A percentile compares a stretch with the other conserved stretches of the same genome.
phyloP scores from a whole-genome alignment of 2,113 vertebrate genomes.

The Peromyscus polionotus region DNA sequence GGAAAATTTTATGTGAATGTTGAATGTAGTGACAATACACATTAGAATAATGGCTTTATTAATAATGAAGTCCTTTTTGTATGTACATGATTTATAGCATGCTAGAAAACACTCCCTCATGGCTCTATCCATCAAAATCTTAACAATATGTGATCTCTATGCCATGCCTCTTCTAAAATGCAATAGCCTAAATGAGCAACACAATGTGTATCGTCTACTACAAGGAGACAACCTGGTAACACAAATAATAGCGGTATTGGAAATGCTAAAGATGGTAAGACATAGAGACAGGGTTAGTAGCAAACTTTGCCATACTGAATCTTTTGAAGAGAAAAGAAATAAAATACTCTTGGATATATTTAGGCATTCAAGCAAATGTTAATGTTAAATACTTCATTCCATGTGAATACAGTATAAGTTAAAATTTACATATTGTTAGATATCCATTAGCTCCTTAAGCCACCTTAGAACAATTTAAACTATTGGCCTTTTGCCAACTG shows the following conservation, averaged over 20 bases:
- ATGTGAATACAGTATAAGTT: neutral
- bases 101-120: accelerated
- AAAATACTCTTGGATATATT: neutral
- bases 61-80: neutral
- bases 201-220: neutral
- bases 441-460: conserved; percentile 5
- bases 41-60: neutral
- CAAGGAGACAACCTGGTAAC: neutral
- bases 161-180: neutral
- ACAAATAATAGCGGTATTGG: neutral
- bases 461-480: conserved; percentile 45
- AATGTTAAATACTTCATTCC: neutral
- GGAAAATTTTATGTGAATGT: neutral
- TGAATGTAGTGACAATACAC: neutral
- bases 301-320: neutral
- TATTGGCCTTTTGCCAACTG: conserved; percentile 14
- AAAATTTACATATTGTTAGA: neutral
- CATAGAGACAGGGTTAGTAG: neutral
- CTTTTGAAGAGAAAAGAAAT: neutral
- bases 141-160: neutral
- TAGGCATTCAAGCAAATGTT: neutral
- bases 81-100: neutral
- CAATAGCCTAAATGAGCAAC: neutral
- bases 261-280: accelerated
- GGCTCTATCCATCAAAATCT: neutral